Conservation (phyloP, 2,888 invertebrate species). For the Helobdella robusta region DNA sequence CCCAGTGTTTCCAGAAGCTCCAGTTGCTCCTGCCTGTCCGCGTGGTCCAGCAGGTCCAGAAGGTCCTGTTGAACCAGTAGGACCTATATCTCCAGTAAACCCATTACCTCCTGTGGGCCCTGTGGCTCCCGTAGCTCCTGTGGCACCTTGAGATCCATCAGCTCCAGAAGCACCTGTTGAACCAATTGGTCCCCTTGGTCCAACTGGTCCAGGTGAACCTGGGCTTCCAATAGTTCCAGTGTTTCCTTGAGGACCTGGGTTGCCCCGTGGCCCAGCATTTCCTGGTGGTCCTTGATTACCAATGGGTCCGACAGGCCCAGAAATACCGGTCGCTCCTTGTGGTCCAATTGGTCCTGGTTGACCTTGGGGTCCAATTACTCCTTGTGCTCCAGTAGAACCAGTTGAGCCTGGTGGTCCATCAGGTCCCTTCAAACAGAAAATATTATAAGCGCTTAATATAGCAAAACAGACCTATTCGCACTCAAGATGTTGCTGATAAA, state of each 20-base stretch:
- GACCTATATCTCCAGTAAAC: slow-evolving; percentile 17
- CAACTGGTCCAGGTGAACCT: slow-evolving; percentile 15
- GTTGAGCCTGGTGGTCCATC: slow-evolving; percentile 20
- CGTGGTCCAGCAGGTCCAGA: slow-evolving; percentile 6
- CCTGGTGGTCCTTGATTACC: slow-evolving; percentile 31
- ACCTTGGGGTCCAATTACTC: slow-evolving; percentile 22
- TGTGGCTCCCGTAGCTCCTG: slow-evolving; percentile 17
- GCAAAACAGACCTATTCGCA: too few relatives aligned
- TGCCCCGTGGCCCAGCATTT: slow-evolving; percentile 6
- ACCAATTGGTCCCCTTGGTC: slow-evolving; percentile 8
- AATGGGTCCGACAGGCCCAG: slow-evolving; percentile 27
- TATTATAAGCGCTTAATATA: background rate
- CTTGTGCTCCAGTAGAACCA: slow-evolving; percentile 27
- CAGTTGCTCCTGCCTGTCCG: background rate
- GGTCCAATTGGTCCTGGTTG: slow-evolving; percentile 23
- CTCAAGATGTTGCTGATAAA: too few relatives aligned
- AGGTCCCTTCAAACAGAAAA: background rate
- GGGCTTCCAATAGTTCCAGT: slow-evolving; percentile 13
- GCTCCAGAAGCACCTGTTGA: slow-evolving; percentile 14
- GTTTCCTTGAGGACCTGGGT: background rate
- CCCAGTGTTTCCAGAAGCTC: slow-evolving; percentile 12
- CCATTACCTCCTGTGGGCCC: slow-evolving; percentile 8
- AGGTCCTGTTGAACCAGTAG: slow-evolving; percentile 13
- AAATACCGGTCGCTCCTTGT: slow-evolving; percentile 20
- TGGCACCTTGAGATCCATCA: slow-evolving; percentile 6